Conservation (phyloP, 2,113 vertebrate species). For the Pluvialis apricaria region DNA sequence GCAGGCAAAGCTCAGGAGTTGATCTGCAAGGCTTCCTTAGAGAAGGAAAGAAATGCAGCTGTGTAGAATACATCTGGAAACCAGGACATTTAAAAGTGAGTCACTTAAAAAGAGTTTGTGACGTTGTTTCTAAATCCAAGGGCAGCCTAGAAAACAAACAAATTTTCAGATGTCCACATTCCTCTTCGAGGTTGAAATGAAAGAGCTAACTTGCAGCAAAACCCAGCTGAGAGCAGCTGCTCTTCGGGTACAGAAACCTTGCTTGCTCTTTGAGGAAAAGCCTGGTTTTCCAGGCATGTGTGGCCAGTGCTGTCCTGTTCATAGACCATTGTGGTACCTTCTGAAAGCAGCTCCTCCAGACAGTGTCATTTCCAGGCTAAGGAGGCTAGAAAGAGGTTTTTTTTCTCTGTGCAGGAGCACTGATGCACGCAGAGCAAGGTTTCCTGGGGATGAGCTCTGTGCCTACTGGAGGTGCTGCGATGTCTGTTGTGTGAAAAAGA, state of each 20-base stretch:
- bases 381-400: background rate
- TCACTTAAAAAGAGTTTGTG: background rate
- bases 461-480: background rate
- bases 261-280: background rate
- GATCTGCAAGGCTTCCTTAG: background rate
- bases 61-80: background rate
- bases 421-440: fast-evolving
- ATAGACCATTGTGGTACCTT: fast-evolving
- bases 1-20: background rate
- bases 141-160: background rate
- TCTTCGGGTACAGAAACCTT: background rate
- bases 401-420: background rate
- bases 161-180: background rate
- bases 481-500: background rate
- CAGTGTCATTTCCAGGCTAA: background rate
- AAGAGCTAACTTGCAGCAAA: background rate
- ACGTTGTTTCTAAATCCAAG: background rate
- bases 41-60: background rate
- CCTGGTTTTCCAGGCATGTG: fast-evolving
- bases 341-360: background rate
- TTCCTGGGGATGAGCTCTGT: background rate
- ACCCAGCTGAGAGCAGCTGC: background rate
- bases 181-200: background rate
- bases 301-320: background rate
- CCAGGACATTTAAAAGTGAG: background rate